Conservation (phyloP, 2,113 vertebrate genomes). For the Thamnophis sirtalis region DNA sequence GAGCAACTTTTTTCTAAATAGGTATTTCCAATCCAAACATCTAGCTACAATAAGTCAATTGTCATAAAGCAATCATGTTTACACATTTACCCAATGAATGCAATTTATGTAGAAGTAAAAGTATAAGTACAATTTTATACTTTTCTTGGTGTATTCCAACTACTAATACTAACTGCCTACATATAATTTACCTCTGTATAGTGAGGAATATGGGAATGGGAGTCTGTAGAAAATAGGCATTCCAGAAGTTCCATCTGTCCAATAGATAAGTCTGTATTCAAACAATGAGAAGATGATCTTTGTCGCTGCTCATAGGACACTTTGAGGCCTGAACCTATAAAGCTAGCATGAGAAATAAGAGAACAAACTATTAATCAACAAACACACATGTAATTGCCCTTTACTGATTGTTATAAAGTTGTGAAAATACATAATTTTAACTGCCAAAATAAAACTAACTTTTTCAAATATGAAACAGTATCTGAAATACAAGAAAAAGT, state of each 20-base stretch:
- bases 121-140: not conserved
- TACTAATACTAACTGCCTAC: not conserved
- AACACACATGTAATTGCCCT: not conserved
- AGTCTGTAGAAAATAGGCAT: constrained; percentile 89
- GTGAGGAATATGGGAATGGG: constrained; percentile 71
- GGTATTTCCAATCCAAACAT: not conserved
- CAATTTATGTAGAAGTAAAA: not conserved
- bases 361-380: not conserved
- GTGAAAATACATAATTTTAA: not conserved
- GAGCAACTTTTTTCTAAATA: not conserved
- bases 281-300: constrained; percentile 75
- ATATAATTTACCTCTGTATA: constrained; percentile 87
- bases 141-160: constrained; percentile 1
- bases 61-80: not conserved
- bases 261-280: constrained; percentile 86
- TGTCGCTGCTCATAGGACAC: constrained; percentile 89
- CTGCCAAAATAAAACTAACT: not conserved
- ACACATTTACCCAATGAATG: not conserved
- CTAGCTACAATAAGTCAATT: not conserved
- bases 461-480: not conserved
- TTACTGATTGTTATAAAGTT: not conserved
- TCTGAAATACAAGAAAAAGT: not conserved
- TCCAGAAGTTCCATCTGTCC: constrained; percentile 86
- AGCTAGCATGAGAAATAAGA: constrained; percentile 67
- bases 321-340: constrained; percentile 85